Base-by-base conservation (phyloP, 2,888 invertebrate species). In the Ephialtes manifestator region DNA sequence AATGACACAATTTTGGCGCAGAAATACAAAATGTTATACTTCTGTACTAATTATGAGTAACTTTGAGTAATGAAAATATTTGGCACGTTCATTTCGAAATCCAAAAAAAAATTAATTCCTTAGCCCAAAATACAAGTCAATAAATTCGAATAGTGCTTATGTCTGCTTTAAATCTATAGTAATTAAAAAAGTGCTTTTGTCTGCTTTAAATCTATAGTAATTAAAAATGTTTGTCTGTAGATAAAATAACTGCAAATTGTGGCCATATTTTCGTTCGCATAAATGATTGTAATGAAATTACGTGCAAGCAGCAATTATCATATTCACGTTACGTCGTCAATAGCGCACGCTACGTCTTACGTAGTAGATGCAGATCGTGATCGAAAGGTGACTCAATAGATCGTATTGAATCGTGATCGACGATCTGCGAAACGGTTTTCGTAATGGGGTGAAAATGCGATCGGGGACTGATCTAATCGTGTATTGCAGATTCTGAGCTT, bases 401-500 rank as follows among this genome's bases (percentile, higher is more conserved):
- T 65, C 39, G 65, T 35, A 65, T 65, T 10, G 18, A 18, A 39
- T 39, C 65, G 65, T 39, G 18, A 65, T 65, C 65, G n/a, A 35
- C 1, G 4, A 31, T n/a, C 35, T n/a, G 39, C 39, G n/a, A 31
- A 63, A 7, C 7, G 5, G 65, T 65, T 63, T n/a, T 63, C 63
- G 63, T 31, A 63, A 63, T 24, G 58, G 28, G 24, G 28, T 58
- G 24, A 13, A 8, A 53, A 51, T 58, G 35, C 60, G 35, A n/a
- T 63, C 8, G 18, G 2, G 63, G 18, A 63, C 18, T 63, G 35
- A 60, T 60, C 31, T 46, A 60, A 71, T 53, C 71, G 20, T 72
- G 60, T 51, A 70, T 91, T 89, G 28, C 87, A 94, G 93, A 89
- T 90, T 81, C 75, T 91, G 75, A 89, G 90, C 80, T 76, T 92